These are phyloP conservation scores for Acinonyx jubatus DNA, from an alignment of 2,113 vertebrate species.

Conservation along the genomic window DNA sequence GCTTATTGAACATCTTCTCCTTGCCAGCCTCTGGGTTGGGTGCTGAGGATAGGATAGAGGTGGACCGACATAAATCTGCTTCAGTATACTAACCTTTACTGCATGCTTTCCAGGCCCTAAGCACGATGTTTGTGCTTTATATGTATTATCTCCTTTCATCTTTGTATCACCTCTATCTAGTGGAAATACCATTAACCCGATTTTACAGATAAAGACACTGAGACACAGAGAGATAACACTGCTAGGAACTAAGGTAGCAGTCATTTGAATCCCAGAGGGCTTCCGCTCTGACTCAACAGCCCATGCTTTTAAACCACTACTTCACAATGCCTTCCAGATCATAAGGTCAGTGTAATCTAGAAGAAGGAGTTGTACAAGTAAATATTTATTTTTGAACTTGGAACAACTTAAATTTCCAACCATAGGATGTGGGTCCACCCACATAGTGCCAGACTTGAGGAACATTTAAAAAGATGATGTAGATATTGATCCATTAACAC, in stretches of 20 bases:
- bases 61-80: no score
- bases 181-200: neutral
- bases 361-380: neutral
- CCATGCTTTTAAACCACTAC: neutral
- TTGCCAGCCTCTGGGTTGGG: neutral
- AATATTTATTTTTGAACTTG: neutral
- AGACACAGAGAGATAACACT: neutral
- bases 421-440: neutral
- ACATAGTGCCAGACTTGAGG: neutral
- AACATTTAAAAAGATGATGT: neutral
- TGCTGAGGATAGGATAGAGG: neutral
- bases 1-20: neutral
- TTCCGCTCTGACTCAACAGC: neutral
- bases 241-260: neutral
- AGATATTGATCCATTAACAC: neutral
- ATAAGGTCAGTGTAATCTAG: neutral
- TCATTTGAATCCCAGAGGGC: neutral
- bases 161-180: neutral
- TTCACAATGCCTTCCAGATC: neutral
- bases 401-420: neutral
- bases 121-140: neutral
- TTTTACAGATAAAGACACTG: neutral
- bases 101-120: no score
- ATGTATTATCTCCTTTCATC: neutral
- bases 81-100: neutral